These are phyloP conservation scores for Peromyscus nudipes DNA, from an alignment of 2,797 vertebrate species.

Conservation along the genomic window DNA sequence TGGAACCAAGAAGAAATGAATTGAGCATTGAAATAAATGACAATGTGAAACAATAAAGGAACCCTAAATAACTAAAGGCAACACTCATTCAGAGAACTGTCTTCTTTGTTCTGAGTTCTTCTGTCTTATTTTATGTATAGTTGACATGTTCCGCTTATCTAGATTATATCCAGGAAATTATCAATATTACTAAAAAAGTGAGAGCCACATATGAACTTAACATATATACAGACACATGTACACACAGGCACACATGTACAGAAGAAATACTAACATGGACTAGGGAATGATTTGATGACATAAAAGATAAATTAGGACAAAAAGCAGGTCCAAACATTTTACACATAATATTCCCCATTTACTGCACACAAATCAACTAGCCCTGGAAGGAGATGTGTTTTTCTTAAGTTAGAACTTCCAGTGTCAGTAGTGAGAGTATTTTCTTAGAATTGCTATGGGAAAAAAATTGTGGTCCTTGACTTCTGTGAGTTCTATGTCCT, in stretches of 20 bases:
- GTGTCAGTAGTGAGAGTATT: not conserved
- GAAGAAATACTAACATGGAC: not conserved
- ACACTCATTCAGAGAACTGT: not conserved
- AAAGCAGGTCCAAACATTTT: slow-evolving; percentile 18
- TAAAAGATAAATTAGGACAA: slow-evolving; percentile 31
- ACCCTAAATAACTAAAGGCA: not conserved
- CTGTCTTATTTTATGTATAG: not conserved
- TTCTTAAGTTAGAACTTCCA: slow-evolving; percentile 56
- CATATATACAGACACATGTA: not conserved
- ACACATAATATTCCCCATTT: slow-evolving; percentile 40
- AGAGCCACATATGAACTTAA: not conserved
- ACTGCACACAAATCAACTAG: slow-evolving; percentile 28
- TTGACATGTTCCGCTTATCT: not conserved
- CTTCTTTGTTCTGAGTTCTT: not conserved
- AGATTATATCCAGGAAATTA: slow-evolving; percentile 26
- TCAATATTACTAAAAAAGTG: not conserved
- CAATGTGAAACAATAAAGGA: not conserved
- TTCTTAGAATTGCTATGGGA: slow-evolving; percentile 25
- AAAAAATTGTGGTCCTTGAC: not conserved
- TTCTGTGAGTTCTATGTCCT: not conserved
- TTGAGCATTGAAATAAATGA: not conserved
- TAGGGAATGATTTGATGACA: not conserved
- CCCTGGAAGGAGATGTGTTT: slow-evolving; percentile 41
- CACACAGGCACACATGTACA: rapidly evolving
- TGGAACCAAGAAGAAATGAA: not conserved